A percentile compares a stretch with the other conserved stretches of the same genome.
These are phyloP conservation scores for Diorhabda elongata DNA, from an alignment of 1,140 invertebrate genomes.

Conservation along the genomic window DNA sequence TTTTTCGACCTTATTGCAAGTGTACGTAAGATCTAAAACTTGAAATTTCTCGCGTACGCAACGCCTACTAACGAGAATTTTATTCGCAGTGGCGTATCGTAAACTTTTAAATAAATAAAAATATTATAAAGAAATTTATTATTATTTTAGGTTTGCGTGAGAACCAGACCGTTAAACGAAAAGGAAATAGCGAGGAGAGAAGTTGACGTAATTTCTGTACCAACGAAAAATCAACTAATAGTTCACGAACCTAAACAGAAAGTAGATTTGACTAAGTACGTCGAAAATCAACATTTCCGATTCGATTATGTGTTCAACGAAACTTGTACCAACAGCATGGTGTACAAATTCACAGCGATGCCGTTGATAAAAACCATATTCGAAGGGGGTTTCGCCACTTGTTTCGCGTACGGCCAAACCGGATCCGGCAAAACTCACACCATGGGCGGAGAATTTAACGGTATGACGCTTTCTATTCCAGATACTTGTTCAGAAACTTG, in stretches of 20 bases:
- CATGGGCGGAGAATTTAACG: slow-evolving; percentile 44
- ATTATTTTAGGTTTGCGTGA: slow-evolving; percentile 62
- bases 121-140: not conserved
- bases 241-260: slow-evolving; percentile 98
- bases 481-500: no score
- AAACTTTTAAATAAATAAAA: no score
- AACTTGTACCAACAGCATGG: slow-evolving; percentile 89
- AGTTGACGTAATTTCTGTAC: slow-evolving; percentile 93
- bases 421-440: slow-evolving; percentile 46
- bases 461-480: slow-evolving; percentile 1
- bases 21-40: no score
- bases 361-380: slow-evolving; percentile 93
- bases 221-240: slow-evolving; percentile 44
- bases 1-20: no score
- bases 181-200: slow-evolving; percentile 85
- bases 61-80: no score
- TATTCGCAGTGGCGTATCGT: no score
- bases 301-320: slow-evolving; percentile 99
- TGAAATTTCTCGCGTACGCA: no score
- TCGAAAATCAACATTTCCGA: slow-evolving; percentile 97
- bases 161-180: slow-evolving; percentile 94
- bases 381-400: slow-evolving; percentile 94
- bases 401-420: slow-evolving; percentile 93
- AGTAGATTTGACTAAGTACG: slow-evolving; percentile 96
- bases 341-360: slow-evolving; percentile 92